These are phyloP conservation scores for Pyrocoelia pectoralis DNA, from an alignment of 2,888 invertebrate genomes.

Conservation along the genomic window DNA sequence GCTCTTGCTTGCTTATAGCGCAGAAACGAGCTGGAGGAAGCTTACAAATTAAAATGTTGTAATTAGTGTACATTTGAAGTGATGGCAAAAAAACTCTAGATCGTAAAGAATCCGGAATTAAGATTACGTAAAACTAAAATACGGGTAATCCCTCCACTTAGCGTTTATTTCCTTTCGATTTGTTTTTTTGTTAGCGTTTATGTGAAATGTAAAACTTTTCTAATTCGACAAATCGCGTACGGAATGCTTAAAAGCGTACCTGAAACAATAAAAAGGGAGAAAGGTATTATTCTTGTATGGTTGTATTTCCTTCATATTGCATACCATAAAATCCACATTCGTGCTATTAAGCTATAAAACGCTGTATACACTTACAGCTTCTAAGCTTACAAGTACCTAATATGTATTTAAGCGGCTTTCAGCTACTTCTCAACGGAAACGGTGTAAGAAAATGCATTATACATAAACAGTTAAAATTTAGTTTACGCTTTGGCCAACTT, in stretches of 20 bases:
- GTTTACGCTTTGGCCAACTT: no score
- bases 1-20: not conserved
- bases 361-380: not conserved
- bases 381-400: not conserved
- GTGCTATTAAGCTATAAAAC: no score
- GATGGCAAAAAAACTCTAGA: slow-evolving; percentile 13
- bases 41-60: slow-evolving; percentile 21
- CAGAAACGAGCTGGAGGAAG: slow-evolving; percentile 3
- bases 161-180: slow-evolving; percentile 12
- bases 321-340: no score
- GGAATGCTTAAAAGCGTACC: not conserved
- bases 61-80: slow-evolving; percentile 17
- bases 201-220: not conserved
- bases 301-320: no score
- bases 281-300: not conserved
- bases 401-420: not conserved
- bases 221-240: not conserved
- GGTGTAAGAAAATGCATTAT: no score
- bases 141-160: slow-evolving; percentile 18
- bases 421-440: no score
- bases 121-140: slow-evolving; percentile 13
- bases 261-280: not conserved
- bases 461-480: no score
- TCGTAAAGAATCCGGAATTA: slow-evolving; percentile 19
- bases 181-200: not conserved